Conservation (phyloP, 2,888 invertebrate species). For the Campoplex capitator region DNA sequence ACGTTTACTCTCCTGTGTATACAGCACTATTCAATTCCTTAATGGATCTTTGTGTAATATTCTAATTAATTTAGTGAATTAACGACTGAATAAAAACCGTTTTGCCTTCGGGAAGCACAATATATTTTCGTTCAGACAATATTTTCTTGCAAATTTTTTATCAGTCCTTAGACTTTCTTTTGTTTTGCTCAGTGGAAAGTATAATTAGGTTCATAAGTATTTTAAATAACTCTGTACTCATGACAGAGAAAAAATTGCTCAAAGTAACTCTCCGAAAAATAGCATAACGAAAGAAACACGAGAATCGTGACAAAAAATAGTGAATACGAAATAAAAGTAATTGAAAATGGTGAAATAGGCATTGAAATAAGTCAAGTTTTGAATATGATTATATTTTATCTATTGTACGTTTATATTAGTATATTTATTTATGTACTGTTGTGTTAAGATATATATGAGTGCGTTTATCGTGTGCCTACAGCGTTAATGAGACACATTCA, state of each 20-base stretch:
- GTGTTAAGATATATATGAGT: constrained; percentile 40
- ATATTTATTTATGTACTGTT: constrained; percentile 30
- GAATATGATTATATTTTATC: not conserved
- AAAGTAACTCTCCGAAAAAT: not conserved
- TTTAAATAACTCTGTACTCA: too few species aligned
- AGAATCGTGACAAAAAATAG: not conserved
- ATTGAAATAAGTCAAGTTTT: not conserved
- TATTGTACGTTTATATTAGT: constrained; percentile 15
- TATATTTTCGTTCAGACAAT: not conserved
- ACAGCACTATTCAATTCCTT: too few species aligned
- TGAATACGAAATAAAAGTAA: not conserved
- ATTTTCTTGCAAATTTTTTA: not conserved
- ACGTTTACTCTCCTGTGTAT: too few species aligned
- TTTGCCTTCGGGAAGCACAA: not conserved
- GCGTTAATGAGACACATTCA: constrained; percentile 84
- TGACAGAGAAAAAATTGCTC: too few species aligned
- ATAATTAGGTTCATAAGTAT: too few species aligned
- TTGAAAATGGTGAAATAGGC: not conserved
- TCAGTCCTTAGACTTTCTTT: not conserved
- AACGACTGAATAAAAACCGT: not conserved
- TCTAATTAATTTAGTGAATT: too few species aligned
- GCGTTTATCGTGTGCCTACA: constrained; percentile 67
- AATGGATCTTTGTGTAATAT: too few species aligned
- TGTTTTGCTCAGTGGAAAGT: not conserved
- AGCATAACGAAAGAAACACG: too few species aligned